Evolutionary conservation across 2,888 invertebrate genomes (phyloP).

Genomic region (Drosophila longiperda): DNA sequence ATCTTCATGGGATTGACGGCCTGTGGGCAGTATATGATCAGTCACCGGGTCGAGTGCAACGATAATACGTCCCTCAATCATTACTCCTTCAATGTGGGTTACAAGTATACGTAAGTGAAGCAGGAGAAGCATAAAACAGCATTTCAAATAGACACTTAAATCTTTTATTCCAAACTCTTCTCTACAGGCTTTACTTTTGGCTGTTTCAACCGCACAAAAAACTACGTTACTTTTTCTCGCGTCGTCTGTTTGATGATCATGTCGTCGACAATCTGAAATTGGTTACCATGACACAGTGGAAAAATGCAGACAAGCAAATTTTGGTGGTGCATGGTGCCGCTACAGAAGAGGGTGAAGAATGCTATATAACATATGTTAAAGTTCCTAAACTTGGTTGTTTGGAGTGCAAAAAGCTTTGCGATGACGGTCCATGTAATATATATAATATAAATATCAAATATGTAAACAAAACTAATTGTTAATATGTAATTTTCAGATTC

Average conservation of each 20-base stretch:
- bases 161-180: not conserved
- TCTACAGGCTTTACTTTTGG: conserved; percentile 84
- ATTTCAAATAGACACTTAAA: not conserved
- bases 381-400: conserved; percentile 88
- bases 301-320: conserved; percentile 86
- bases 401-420: conserved; percentile 86
- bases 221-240: conserved; percentile 85
- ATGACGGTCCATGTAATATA: conserved; percentile 83
- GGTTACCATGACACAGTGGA: conserved; percentile 89
- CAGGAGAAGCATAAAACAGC: not conserved
- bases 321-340: conserved; percentile 87
- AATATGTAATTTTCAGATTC: conserved; percentile 82
- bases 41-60: conserved; percentile 89
- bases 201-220: conserved; percentile 84
- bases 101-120: conserved; percentile 87
- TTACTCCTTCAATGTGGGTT: conserved; percentile 87
- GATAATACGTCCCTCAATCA: conserved; percentile 86
- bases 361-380: conserved; percentile 84
- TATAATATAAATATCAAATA: too few species aligned
- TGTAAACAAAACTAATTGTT: not conserved
- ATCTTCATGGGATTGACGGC: conserved; percentile 98
- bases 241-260: conserved; percentile 88
- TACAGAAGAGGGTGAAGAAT: conserved; percentile 84
- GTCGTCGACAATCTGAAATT: conserved; percentile 87
- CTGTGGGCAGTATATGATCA: conserved; percentile 96